Evolutionary conservation across 2,888 invertebrate species (phyloP).

Genomic region (Cryptocheilus praepositus): DNA sequence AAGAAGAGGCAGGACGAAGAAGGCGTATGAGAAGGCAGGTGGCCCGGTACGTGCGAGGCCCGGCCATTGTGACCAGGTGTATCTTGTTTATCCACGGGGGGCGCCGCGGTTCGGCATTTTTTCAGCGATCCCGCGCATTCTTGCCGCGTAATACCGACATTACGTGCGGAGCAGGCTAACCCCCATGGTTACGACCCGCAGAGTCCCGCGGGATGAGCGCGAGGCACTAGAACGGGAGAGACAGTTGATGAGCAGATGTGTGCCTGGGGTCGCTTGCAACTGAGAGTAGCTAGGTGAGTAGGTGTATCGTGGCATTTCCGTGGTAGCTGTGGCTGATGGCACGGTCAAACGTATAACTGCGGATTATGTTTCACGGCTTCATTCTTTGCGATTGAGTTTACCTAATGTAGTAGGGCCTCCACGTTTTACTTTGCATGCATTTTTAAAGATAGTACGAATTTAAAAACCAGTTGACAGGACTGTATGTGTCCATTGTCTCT

Average conservation of each 20-base stretch:
- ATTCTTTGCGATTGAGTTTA: too few species aligned
- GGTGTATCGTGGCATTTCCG: too few species aligned
- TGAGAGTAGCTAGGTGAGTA: too few species aligned
- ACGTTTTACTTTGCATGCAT: too few species aligned
- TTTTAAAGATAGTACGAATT: too few species aligned
- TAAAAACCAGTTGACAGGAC: too few species aligned
- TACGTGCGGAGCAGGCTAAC: constrained; percentile 9
- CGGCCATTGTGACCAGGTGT: constrained; percentile 13
- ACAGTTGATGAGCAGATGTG: constrained; percentile 27
- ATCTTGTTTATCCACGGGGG: constrained; percentile 20
- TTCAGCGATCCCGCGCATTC: constrained; percentile 18
- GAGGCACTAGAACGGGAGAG: constrained; percentile 7
- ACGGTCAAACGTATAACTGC: too few species aligned
- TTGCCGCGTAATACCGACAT: constrained; percentile 20
- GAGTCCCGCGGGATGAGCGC: neutral
- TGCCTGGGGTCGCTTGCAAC: too few species aligned
- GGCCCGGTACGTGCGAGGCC: constrained; percentile 10
- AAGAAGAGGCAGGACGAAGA: neutral
- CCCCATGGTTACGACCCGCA: constrained; percentile 10
- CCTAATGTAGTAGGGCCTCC: too few species aligned
- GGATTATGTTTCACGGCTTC: too few species aligned
- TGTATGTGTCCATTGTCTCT: too few species aligned
- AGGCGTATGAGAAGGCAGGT: constrained; percentile 9
- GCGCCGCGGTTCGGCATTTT: constrained; percentile 2
- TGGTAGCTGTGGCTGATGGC: too few species aligned